These are phyloP conservation scores for Upupa epops DNA, from an alignment of 2,113 vertebrate genomes.

Conservation along the genomic window DNA sequence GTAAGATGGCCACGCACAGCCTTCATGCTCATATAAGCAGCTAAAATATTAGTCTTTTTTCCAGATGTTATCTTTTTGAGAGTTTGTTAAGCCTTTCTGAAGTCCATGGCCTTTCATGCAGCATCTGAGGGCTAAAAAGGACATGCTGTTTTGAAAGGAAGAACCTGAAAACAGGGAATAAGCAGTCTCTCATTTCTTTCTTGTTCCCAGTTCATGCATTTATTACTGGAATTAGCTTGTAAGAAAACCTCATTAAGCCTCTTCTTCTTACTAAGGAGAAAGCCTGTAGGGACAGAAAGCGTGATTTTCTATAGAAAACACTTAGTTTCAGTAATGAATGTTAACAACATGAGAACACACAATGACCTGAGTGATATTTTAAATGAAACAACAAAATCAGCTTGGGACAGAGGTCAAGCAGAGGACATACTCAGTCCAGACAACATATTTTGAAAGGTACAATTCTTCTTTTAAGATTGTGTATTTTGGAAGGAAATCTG, in stretches of 20 bases:
- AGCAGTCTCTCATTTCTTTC: conserved; percentile 8
- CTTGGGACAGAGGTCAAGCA: not conserved
- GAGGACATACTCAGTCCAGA: not conserved
- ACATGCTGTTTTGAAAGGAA: conserved; percentile 48
- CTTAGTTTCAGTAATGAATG: conserved; percentile 52
- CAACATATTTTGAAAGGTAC: not conserved
- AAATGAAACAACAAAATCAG: conserved; percentile 20
- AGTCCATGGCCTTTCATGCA: not conserved
- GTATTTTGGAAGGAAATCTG: not conserved
- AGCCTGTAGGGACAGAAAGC: conserved; percentile 38
- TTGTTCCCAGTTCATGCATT: conserved; percentile 38
- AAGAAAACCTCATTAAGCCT: conserved; percentile 52
- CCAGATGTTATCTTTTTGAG: not conserved
- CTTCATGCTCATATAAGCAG: not conserved
- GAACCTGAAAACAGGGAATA: conserved; percentile 6
- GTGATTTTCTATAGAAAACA: conserved; percentile 54
- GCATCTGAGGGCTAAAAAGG: not conserved
- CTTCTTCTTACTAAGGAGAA: conserved; percentile 29
- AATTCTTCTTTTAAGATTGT: not conserved
- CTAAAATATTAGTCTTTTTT: not conserved
- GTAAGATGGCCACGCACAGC: not conserved
- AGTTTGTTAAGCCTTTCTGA: not conserved
- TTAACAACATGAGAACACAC: conserved; percentile 27
- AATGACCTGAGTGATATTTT: not conserved
- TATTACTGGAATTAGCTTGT: conserved; percentile 62